Percentiles rank a stretch among this genome's conserved stretches.
Evolutionary conservation across 2,797 vertebrate species (phyloP).

Genomic region (Euphonia xanthogaster): DNA sequence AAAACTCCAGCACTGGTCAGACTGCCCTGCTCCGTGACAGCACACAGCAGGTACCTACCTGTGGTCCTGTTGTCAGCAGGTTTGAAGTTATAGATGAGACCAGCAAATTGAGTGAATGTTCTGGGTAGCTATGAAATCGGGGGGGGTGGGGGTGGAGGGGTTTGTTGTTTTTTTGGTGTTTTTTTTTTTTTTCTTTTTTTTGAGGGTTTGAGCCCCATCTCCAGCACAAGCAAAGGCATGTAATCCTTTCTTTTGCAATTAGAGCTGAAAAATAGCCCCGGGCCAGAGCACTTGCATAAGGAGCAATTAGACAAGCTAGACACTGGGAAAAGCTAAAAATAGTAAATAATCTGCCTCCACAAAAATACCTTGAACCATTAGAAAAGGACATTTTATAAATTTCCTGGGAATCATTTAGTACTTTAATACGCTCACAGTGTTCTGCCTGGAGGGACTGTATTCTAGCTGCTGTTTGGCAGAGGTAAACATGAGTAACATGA

Average conservation of each 20-base stretch:
- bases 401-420: not conserved
- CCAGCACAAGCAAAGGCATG: not conserved
- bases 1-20: not conserved
- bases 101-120: not conserved
- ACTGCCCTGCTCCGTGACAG: not conserved
- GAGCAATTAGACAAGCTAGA: conserved; percentile 33
- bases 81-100: not conserved
- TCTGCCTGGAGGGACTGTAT: not conserved
- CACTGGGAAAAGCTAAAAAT: conserved; percentile 42
- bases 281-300: not conserved
- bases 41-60: not conserved
- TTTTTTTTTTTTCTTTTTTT: not conserved
- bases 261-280: not conserved
- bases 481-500: not conserved
- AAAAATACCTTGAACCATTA: conserved; percentile 25
- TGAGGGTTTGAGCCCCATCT: not conserved
- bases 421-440: not conserved
- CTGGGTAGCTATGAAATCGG: not conserved
- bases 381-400: not conserved
- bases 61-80: not conserved
- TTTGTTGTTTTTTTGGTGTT: too few species aligned
- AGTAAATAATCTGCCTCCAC: conserved; percentile 20
- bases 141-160: not conserved
- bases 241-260: conserved; percentile 34
- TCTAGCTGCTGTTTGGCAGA: not conserved